Evolutionary conservation across 1,140 invertebrate genomes (phyloP), one percentile per base, ranked within the genome.

Genomic region (Drosophila albomicans): DNA sequence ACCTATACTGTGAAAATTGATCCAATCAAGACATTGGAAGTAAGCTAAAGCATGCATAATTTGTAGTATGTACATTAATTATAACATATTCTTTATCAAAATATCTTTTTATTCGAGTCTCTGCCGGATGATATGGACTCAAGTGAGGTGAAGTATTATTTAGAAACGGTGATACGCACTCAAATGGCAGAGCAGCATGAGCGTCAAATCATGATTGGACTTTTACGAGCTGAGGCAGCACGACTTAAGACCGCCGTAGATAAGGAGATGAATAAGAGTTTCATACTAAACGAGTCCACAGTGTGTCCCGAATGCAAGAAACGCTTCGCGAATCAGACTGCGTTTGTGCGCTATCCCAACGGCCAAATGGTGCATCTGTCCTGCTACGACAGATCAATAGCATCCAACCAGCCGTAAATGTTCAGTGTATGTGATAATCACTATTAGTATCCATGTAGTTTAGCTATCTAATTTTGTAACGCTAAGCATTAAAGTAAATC

Each of bases 291-390:
- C 10, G 97, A 99, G 81, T 95, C 96, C 69, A 97, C 97, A 82
- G 95, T 97, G 13, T 99, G 98, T 93, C 95, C 95, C 8, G 97
- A 97, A 1, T 99, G 98, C 91, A 97, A 97, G 87, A 99, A 99
- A 91, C 94, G 96, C 68, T 98, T 99, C 93, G 95, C 96, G 20
- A 98, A 97, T 92, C 96, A 97, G 93, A 98, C 97, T 93, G 97
- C 98, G 30, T 98, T 99, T 93, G 97, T 97, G 3, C 94, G 97
- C 32, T 98, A 97, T 93, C 97, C 98, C 1, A 97, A 97, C 93
- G 98, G 97, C 2, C 96, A 98, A 79, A 96, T 98, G 35, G 97
- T 99, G 4, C 98, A 99, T 93, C 98, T 97, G 91, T 97, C 96
- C 0, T 99, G 98, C 91, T 94, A 94, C 70, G 93, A 94, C 15